Base-by-base conservation (phyloP, 2,113 vertebrate genomes). In the Condylura cristata region DNA sequence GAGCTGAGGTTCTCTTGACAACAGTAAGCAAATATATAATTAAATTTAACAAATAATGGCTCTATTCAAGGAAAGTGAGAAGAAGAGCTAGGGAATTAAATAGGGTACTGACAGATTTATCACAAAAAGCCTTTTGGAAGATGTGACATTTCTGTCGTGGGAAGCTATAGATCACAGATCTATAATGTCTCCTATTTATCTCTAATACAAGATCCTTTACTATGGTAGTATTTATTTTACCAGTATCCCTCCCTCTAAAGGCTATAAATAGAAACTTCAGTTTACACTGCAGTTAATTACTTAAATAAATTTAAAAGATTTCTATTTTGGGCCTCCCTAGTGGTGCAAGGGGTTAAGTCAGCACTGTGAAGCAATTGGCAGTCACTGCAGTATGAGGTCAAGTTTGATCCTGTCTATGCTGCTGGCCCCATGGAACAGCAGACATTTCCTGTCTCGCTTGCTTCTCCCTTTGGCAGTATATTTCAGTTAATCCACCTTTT, bases 161-260 rank as follows among this genome's bases (percentile, higher is more conserved):
- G 30, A 20, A 70, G 2, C 70, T 76, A 41, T 8, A 46, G 32
- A 63, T 80, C 18, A 10, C 76, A 71, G 46, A 51, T 58, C 87
- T 94, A 28, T 88, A 61, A 48, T 71, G n/a, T 79, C 56, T 74
- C 80, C 44, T 5, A 16, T 75, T 76, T 88, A 48, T 80, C 48
- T 58, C 22, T 60, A 89, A 12, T 53, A 88, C 18, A 46, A 88
- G 14, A 85, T 22, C 7, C 41, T 46, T 10, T 79, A 91, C 20
- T 51, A 5, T 83, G 17, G 6, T 51, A 41, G 32, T 74, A 94
- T 89, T 95, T 26, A 74, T 86, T 93, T 90, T 66, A 37, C 13
- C 2, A 65, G 1, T 53, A 46, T 12, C 65, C 3, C 24, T 93
- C 8, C 13, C 32, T 60, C 48, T 51, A 51, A 89, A 80, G 14